These are phyloP conservation scores for Agelas oroides DNA, from an alignment of 37 sponge, comb jelly and placozoan species.

Conservation along the genomic window DNA sequence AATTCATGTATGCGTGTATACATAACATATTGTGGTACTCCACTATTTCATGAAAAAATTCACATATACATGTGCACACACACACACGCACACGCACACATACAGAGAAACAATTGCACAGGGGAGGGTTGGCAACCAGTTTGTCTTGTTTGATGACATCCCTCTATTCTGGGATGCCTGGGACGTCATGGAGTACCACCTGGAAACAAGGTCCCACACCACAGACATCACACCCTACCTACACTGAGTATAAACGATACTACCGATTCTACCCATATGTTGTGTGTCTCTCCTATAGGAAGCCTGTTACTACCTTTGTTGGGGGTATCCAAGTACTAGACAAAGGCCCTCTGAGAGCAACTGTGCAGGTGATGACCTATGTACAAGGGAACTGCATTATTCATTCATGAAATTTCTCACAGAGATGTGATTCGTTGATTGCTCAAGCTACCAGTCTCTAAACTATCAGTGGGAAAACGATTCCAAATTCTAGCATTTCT, in stretches of 20 bases:
- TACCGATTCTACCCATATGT: no score
- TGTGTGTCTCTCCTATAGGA: not conserved
- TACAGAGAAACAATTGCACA: slow-evolving; percentile 41
- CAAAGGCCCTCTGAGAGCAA: slow-evolving; percentile 63
- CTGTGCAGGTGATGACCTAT: slow-evolving; percentile 22
- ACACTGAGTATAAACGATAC: no score
- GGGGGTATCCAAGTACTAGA: slow-evolving; percentile 19
- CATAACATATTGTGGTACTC: not conserved
- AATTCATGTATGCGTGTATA: not conserved
- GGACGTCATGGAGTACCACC: slow-evolving; percentile 92
- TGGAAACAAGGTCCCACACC: slow-evolving; percentile 68
- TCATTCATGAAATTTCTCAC: not conserved
- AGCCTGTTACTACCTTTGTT: not conserved
- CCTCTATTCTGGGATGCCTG: slow-evolving; percentile 93
- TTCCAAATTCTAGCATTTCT: no score
- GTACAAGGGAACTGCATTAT: not conserved
- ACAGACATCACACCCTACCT: not conserved
- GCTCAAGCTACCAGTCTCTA: not conserved
- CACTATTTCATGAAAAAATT: not conserved
- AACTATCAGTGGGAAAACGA: no score
- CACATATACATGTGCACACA: not conserved
- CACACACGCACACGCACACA: no score
- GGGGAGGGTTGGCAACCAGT: slow-evolving; percentile 55
- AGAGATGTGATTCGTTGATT: no score
- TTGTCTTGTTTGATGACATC: slow-evolving; percentile 84